Evolutionary conservation across 2,888 invertebrate genomes (phyloP).

Genomic region (Drosophila demipolita): DNA sequence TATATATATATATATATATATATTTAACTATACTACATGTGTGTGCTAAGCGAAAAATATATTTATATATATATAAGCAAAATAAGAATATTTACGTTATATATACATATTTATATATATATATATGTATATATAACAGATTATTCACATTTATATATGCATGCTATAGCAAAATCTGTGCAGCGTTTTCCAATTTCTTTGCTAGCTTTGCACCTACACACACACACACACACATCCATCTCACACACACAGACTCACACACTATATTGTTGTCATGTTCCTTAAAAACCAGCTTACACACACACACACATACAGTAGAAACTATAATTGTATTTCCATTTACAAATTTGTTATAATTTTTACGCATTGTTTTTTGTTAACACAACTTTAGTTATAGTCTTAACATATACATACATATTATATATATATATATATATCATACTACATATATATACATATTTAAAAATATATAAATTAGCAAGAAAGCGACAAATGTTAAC

Average conservation of each 20-base stretch:
- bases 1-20: constrained; percentile 15
- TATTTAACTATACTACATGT: constrained; percentile 15
- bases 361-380: constrained; percentile 75
- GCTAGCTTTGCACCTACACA: constrained; percentile 12
- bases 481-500: constrained; percentile 45
- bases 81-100: constrained; percentile 23
- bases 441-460: constrained; percentile 15
- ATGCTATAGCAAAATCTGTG: constrained; percentile 15
- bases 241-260: constrained; percentile 22
- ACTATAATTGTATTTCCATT: constrained; percentile 67
- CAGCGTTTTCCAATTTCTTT: constrained; percentile 13
- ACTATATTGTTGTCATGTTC: constrained; percentile 58
- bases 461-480: constrained; percentile 26
- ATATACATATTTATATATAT: constrained; percentile 32
- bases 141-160: constrained; percentile 11
- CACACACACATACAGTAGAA: constrained; percentile 32
- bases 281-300: constrained; percentile 46
- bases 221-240: constrained; percentile 14
- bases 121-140: constrained; percentile 12
- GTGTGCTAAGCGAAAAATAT: constrained; percentile 17
- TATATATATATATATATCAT: constrained; percentile 10
- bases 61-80: constrained; percentile 23
- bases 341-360: constrained; percentile 72
- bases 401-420: constrained; percentile 15
- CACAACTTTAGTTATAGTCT: constrained; percentile 63